These are phyloP conservation scores for Excalfactoria chinensis DNA, from an alignment of 2,113 vertebrate genomes.

Conservation along the genomic window DNA sequence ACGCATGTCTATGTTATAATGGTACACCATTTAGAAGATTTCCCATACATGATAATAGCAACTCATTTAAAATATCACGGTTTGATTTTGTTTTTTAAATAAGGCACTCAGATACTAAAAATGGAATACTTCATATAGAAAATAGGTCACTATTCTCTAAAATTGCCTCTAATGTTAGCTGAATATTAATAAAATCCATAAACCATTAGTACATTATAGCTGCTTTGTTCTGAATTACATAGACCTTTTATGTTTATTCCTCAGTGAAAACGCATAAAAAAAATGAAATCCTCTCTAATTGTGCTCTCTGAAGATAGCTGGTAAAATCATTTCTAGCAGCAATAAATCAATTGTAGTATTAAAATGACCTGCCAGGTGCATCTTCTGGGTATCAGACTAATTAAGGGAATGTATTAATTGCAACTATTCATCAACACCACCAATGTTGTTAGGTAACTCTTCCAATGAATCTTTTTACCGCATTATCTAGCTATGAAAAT, in stretches of 20 bases:
- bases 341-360: constrained; percentile 88
- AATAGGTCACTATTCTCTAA: constrained; percentile 73
- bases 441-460: constrained; percentile 81
- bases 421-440: constrained; percentile 87
- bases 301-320: constrained; percentile 83
- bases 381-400: constrained; percentile 87
- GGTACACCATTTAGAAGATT: constrained; percentile 17
- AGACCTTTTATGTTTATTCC: constrained; percentile 86
- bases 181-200: constrained; percentile 86
- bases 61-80: constrained; percentile 37
- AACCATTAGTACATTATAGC: constrained; percentile 82
- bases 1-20: background rate
- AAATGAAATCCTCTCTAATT: constrained; percentile 83
- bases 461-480: constrained; percentile 81
- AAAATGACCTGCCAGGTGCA: constrained; percentile 88
- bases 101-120: constrained; percentile 72
- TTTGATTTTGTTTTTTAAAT: constrained; percentile 70
- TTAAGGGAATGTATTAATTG: constrained; percentile 88
- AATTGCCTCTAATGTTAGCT: constrained; percentile 78
- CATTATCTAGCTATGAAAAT: constrained; percentile 78
- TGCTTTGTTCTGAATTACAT: constrained; percentile 84
- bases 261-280: constrained; percentile 82
- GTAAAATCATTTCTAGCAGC: constrained; percentile 85
- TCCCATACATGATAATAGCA: constrained; percentile 26
- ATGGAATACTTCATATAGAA: constrained; percentile 74